Conservation (phyloP, 1,140 invertebrate genomes). For the Anagrus nilaparvatae region DNA sequence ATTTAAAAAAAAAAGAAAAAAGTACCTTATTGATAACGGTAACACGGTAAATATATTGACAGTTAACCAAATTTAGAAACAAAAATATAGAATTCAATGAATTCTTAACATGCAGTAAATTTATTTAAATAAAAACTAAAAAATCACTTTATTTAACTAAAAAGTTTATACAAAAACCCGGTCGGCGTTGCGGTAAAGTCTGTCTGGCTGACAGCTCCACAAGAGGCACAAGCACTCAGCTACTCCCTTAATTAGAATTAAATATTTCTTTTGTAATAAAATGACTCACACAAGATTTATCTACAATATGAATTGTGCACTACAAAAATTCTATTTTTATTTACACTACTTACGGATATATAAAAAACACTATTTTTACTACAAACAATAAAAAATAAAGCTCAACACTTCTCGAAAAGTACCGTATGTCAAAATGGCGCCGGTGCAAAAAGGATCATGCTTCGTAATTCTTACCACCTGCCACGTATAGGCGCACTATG, state of each 20-base stretch:
- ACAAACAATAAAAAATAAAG: conserved; percentile 58
- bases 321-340: conserved; percentile 27
- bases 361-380: conserved; percentile 47
- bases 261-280: neutral
- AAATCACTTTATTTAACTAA: too few species aligned
- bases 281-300: neutral
- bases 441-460: conserved; percentile 61
- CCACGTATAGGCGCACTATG: conserved; percentile 64
- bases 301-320: neutral
- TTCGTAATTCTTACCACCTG: conserved; percentile 59
- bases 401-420: conserved; percentile 55
- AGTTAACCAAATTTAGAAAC: too few species aligned
- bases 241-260: neutral
- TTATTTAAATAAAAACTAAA: too few species aligned
- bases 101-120: too few species aligned
- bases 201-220: too few species aligned
- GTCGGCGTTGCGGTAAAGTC: too few species aligned
- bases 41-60: too few species aligned
- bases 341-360: conserved; percentile 45
- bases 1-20: too few species aligned
- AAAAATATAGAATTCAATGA: too few species aligned
- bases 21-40: too few species aligned
- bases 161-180: too few species aligned
- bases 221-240: neutral
- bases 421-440: conserved; percentile 71